These are phyloP conservation scores for Drosophila limbata DNA, from an alignment of 2,888 invertebrate species.

Conservation along the genomic window DNA sequence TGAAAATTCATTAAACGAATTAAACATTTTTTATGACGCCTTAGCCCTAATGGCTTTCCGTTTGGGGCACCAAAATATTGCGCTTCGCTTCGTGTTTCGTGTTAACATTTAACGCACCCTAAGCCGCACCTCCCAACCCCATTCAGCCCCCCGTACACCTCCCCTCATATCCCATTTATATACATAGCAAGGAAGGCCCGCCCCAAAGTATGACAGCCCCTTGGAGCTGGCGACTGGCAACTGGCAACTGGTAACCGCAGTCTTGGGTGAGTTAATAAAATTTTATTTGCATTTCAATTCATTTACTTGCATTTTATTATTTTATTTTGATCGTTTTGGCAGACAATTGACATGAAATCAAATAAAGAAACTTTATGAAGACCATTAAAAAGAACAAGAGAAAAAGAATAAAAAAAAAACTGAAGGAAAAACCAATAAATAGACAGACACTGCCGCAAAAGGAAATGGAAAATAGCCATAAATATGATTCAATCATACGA, in stretches of 20 bases:
- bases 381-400: constrained; percentile 45
- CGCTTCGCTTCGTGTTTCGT: constrained; percentile 60
- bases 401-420: neutral
- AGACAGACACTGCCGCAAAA: neutral
- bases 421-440: constrained; percentile 7
- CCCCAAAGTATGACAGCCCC: constrained; percentile 9
- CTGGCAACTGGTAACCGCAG: constrained; percentile 40
- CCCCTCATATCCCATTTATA: neutral
- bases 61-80: constrained; percentile 45
- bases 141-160: neutral
- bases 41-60: constrained; percentile 55
- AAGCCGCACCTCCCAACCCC: constrained; percentile 25
- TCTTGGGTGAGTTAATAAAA: constrained; percentile 67
- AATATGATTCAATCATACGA: constrained; percentile 13
- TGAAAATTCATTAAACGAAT: constrained; percentile 61
- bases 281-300: constrained; percentile 79
- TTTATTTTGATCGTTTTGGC: constrained; percentile 66
- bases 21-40: constrained; percentile 59
- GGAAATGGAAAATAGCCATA: constrained; percentile 14
- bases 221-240: constrained; percentile 22
- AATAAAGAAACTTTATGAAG: constrained; percentile 66
- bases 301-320: constrained; percentile 74
- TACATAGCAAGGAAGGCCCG: neutral
- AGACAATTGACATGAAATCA: constrained; percentile 76
- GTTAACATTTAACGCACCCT: constrained; percentile 75